These are phyloP conservation scores for Neelides folsomi DNA, from an alignment of 2,888 invertebrate species.

Conservation along the genomic window DNA sequence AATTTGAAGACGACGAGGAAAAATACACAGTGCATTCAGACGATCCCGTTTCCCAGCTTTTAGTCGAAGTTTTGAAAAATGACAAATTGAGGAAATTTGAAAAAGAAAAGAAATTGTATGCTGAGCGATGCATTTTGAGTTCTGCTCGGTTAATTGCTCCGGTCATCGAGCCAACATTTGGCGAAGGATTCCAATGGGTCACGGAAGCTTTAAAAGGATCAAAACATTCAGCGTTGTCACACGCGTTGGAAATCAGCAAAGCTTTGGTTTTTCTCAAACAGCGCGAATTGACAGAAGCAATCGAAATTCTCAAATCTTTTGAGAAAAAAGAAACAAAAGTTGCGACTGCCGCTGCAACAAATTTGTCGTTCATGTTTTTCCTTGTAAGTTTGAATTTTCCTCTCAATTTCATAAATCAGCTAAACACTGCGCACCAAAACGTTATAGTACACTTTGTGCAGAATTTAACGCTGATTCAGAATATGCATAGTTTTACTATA, in stretches of 20 bases:
- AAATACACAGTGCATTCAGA: slow-evolving; percentile 47
- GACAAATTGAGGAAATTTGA: slow-evolving; percentile 63
- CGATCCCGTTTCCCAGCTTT: slow-evolving; percentile 45
- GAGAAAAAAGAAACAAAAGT: slow-evolving; percentile 73
- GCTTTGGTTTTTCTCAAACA: slow-evolving; percentile 71
- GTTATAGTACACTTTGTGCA: background rate
- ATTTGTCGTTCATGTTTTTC: slow-evolving; percentile 70
- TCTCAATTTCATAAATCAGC: slow-evolving; percentile 6
- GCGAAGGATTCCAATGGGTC: slow-evolving; percentile 61
- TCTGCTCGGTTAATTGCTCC: slow-evolving; percentile 81
- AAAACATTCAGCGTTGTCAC: slow-evolving; percentile 65
- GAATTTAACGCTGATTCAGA: background rate
- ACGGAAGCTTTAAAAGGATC: slow-evolving; percentile 85
- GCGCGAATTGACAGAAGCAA: slow-evolving; percentile 62
- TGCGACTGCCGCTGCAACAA: slow-evolving; percentile 69
- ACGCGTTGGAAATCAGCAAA: slow-evolving; percentile 80
- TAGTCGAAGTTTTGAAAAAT: slow-evolving; percentile 60
- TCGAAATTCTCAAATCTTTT: slow-evolving; percentile 70
- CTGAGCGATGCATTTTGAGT: slow-evolving; percentile 68
- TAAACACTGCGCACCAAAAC: background rate
- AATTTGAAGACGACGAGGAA: slow-evolving; percentile 63
- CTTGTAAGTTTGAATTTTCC: slow-evolving; percentile 44
- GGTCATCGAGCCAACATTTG: slow-evolving; percentile 52
- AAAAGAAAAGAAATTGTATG: slow-evolving; percentile 54
- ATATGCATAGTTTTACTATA: background rate